These are phyloP conservation scores for Stratiomys singularior DNA, from an alignment of 2,888 invertebrate species.

Conservation along the genomic window DNA sequence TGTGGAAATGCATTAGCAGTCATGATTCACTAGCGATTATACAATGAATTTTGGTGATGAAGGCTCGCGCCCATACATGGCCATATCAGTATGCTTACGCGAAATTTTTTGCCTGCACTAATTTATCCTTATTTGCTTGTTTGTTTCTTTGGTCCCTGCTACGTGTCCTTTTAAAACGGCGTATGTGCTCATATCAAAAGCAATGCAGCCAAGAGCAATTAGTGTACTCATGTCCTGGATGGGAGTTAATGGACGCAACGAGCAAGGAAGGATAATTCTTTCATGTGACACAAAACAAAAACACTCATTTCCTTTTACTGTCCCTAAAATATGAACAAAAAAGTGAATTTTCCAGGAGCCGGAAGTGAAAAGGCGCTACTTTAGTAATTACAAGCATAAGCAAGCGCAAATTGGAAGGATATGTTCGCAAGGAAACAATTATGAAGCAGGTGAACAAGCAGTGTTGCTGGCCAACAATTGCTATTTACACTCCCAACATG, in stretches of 20 bases:
- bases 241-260: background rate
- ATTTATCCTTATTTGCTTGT: background rate
- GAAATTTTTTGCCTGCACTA: background rate
- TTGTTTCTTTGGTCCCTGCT: background rate
- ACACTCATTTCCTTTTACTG: background rate
- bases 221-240: background rate
- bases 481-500: slow-evolving; percentile 4
- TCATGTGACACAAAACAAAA: background rate
- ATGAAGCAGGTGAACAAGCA: slow-evolving; percentile 13
- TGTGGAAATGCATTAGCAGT: no score
- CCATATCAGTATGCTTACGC: background rate
- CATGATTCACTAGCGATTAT: no score
- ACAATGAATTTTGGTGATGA: no score
- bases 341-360: background rate
- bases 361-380: slow-evolving; percentile 30
- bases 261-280: background rate
- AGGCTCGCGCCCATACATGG: background rate
- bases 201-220: slow-evolving; percentile 7
- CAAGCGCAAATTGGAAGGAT: slow-evolving; percentile 29
- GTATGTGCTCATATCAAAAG: background rate
- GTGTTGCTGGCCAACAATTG: slow-evolving; percentile 21
- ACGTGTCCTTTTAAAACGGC: background rate
- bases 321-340: background rate
- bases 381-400: slow-evolving; percentile 40
- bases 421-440: slow-evolving; percentile 27